Conservation (phyloP, 2,113 vertebrate species). For the Phyllopteryx taeniolatus region DNA sequence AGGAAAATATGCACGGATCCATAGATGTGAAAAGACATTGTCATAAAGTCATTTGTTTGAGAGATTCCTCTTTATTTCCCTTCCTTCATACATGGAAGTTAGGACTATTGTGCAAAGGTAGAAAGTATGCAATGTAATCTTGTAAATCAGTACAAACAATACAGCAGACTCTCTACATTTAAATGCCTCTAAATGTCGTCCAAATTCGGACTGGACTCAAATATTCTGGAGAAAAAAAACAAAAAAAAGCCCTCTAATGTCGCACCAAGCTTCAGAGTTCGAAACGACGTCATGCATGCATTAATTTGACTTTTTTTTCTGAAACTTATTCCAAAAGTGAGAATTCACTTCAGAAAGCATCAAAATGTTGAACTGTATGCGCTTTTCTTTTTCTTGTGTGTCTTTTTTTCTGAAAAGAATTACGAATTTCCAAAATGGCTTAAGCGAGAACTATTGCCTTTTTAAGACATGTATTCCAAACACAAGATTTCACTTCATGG, state of each 20-base stretch:
- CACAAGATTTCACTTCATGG: no score
- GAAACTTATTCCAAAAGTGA: neutral
- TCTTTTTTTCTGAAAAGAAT: no score
- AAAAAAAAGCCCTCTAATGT: neutral
- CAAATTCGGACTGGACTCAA: neutral
- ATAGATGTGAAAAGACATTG: slow-evolving; percentile 48
- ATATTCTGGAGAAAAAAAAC: neutral
- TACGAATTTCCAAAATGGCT: no score
- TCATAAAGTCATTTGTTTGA: slow-evolving; percentile 56
- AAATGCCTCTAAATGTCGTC: neutral
- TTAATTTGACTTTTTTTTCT: neutral
- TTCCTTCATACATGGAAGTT: slow-evolving; percentile 11
- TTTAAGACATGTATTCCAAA: no score
- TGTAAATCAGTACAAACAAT: neutral
- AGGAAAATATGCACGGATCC: slow-evolving; percentile 63
- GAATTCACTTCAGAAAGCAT: neutral
- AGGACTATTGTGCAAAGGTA: slow-evolving; percentile 15
- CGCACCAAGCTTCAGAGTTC: neutral
- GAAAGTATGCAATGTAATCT: slow-evolving; percentile 5
- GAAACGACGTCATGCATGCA: neutral
- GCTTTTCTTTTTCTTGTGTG: no score
- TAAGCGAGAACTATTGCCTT: no score
- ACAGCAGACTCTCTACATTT: neutral
- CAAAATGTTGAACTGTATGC: no score
- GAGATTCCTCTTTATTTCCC: slow-evolving; percentile 30